Evolutionary conservation across 2,888 invertebrate genomes (phyloP), one percentile per base, ranked within the genome.

Genomic region (Galerucella nymphaeae): DNA sequence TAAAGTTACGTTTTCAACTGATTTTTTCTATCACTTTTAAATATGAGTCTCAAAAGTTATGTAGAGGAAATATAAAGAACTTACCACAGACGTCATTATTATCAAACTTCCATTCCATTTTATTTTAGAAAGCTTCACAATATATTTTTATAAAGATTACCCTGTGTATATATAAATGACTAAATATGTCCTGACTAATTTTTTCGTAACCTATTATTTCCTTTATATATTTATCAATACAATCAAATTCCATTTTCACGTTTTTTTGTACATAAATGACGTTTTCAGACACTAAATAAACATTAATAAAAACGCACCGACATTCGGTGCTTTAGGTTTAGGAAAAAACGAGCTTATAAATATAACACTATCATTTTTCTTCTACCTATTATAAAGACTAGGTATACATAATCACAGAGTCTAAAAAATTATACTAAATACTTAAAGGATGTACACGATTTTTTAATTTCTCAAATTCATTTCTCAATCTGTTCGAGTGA

Each of bases 321-420:
- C 66, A 64, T 76, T 18, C 14, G 50, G n/a, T 50, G 45, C 45
- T 13, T 14, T n/a, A 48, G 13, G 48, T 53, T 53, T 53, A 16
- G 53, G 18, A 62, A 62, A 59, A 62, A 62, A 55, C 69, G 69
- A 69, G 76, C 82, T 80, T 82, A 84, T 81, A 83, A 80, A 83
- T 83, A 84, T 83, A 82, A 83, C 82, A 84, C 76, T 71, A 65
- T 65, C 5, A 45, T 48, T 59, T 69, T 55, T 69, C 65, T 79
- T 79, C 79, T 82, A 81, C 78, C 82, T 83, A 82, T 81, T 62
- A 81, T 81, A 84, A 83, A 83, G 77, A 83, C 82, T 84, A 84
- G 79, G 81, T 83, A 82, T 83, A 84, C 83, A 84, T 84, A 85
- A 86, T 85, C 86, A 85, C 86, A 86, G 85, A 83, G 84, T 82